Percentiles rank a stretch among this genome's conserved stretches.
Conservation (phyloP, 2,888 invertebrate species). For the Bursaphelenchus okinawaensis region DNA sequence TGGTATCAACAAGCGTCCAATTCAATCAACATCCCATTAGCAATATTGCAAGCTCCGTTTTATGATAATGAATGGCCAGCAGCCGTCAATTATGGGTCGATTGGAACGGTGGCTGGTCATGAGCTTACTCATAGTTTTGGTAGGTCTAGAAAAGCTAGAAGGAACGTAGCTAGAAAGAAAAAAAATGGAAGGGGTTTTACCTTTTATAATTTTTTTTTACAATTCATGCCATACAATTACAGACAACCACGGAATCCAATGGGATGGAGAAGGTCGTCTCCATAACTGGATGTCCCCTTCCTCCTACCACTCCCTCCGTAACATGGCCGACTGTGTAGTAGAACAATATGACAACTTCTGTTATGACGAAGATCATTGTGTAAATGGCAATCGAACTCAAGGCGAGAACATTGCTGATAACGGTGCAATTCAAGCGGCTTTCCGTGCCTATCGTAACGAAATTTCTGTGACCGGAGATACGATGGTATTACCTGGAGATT, state of each 20-base stretch:
- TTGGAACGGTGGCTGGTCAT: constrained; percentile 85
- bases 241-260: constrained; percentile 58
- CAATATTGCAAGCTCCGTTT: constrained; percentile 83
- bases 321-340: constrained; percentile 33
- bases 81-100: constrained; percentile 76
- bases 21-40: constrained; percentile 85
- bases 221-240: not conserved
- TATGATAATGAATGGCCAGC: constrained; percentile 75
- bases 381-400: constrained; percentile 57
- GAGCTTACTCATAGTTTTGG: constrained; percentile 74
- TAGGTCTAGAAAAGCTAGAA: constrained; percentile 13
- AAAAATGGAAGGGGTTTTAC: too few relatives aligned
- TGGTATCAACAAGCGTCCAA: constrained; percentile 86
- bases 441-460: constrained; percentile 44
- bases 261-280: constrained; percentile 23
- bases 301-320: constrained; percentile 21
- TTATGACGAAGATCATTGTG: not conserved
- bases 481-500: constrained; percentile 44
- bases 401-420: constrained; percentile 61
- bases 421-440: constrained; percentile 58
- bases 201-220: not conserved
- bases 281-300: constrained; percentile 26
- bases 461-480: constrained; percentile 43
- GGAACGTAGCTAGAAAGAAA: too few relatives aligned
- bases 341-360: constrained; percentile 28